Base-by-base conservation (phyloP, 1,140 invertebrate species). In the Caenorhabditis briggsae region DNA sequence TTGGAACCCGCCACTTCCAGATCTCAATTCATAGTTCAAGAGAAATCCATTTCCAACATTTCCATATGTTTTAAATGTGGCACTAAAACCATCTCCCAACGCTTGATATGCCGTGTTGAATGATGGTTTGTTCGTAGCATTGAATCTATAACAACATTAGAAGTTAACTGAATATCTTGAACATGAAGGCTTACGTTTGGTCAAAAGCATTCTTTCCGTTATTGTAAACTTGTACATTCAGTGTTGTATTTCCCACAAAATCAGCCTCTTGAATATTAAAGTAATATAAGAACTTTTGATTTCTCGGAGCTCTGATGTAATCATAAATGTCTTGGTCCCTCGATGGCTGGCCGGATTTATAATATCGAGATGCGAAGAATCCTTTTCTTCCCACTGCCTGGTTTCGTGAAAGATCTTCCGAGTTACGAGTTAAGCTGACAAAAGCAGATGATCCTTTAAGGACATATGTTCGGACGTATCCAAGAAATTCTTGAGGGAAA, bases 391-490 rank as follows among this genome's bases (percentile, higher is more conserved):
- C 64, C 43, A 70, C 18, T 18, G 5, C 8, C 43, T 11, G 5
- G 8, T 14, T 70, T 14, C 7, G 18, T 6, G 11, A 18, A 46
- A 70, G 43, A 2, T 70, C n/a, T 5, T 2, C 11, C 14, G 64
- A 70, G 8, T 1, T 11, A 16, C 41, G 33, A 18, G 12, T 46
- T 12, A 70, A 18, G 64, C 18, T 46, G 14, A 70, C 14, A n/a
- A 5, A 46, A 43, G 64, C 64, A 46, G 20, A 11, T 43, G 64
- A 16, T 43, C 64, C 64, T 3, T 33, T 70, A 3, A 70, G 20
- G 16, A 70, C 64, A 46, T 70, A 70, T 16, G 64, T 70, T 70
- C 64, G 11, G 16, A 70, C 64, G 18, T 70, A 70, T 70, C 64
- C 64, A 5, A 70, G 33, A n/a, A 70, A 70, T 18, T 70, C 64